phyloP scores from a whole-genome alignment of 1,140 invertebrate genomes.

The Tetramorium parvispinum region DNA sequence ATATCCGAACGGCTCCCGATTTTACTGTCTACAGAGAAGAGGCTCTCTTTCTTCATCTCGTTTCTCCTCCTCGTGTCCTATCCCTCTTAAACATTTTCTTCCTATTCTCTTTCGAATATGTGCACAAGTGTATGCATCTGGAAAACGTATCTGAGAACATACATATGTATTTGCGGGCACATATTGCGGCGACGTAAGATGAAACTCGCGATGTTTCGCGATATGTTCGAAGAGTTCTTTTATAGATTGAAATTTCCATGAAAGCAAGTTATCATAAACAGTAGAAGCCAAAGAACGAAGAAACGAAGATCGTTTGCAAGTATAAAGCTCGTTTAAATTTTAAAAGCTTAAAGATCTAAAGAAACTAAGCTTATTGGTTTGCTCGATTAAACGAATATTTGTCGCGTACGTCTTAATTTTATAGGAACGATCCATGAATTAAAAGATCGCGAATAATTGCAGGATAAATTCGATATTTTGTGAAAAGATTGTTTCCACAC shows the following conservation, averaged over 20 bases:
- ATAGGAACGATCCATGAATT: not conserved
- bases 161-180: not conserved
- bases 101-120: not conserved
- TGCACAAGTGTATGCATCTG: not conserved
- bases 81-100: slow-evolving; percentile 1
- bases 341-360: not conserved
- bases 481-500: not conserved
- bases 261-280: not conserved
- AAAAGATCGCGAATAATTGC: not conserved
- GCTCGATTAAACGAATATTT: not conserved
- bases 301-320: not conserved
- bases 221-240: slow-evolving; percentile 9
- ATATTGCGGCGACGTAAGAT: slow-evolving; percentile 42
- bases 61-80: not conserved
- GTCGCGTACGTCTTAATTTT: too few relatives aligned
- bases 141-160: slow-evolving; percentile 31
- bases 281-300: not conserved
- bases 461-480: not conserved
- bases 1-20: slow-evolving; percentile 42
- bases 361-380: not conserved
- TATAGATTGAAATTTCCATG: not conserved
- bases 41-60: not conserved
- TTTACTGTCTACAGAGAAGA: slow-evolving; percentile 54
- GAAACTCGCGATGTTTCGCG: slow-evolving; percentile 17
- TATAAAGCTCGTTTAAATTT: not conserved